Evolutionary conservation across 2,888 invertebrate species (phyloP).

Genomic region (Dolomedes plantarius): DNA sequence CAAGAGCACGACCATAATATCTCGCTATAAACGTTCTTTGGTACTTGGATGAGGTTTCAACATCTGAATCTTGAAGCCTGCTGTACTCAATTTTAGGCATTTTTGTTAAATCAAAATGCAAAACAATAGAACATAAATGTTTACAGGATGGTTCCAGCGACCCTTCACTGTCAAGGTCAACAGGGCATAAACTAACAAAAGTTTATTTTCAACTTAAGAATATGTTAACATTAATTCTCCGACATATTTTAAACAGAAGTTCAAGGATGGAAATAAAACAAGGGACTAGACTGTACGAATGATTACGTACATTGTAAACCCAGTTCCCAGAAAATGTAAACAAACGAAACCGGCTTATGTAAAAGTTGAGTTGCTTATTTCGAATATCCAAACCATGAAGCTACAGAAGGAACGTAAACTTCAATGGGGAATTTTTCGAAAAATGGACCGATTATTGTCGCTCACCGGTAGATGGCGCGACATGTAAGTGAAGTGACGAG

Average conservation of each 20-base stretch:
- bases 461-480: too few species aligned
- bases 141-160: constrained; percentile 4
- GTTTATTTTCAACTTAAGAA: neutral
- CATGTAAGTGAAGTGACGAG: too few species aligned
- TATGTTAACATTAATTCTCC: too few species aligned
- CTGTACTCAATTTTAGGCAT: constrained; percentile 63
- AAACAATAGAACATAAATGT: neutral
- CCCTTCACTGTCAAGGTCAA: constrained; percentile 69
- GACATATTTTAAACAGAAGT: neutral
- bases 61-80: constrained; percentile 57
- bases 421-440: too few species aligned
- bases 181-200: neutral
- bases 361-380: constrained; percentile 25
- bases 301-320: neutral
- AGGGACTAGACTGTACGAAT: neutral
- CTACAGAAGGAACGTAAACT: too few species aligned
- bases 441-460: too few species aligned
- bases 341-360: constrained; percentile 39
- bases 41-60: constrained; percentile 54
- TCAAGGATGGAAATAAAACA: neutral
- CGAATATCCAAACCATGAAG: too few species aligned
- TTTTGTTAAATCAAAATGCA: constrained; percentile 1
- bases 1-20: constrained; percentile 70
- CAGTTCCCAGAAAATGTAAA: constrained; percentile 39
- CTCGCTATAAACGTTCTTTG: constrained; percentile 67